Conservation (phyloP, 2,113 vertebrate species). For the Prionailurus bengalensis region DNA sequence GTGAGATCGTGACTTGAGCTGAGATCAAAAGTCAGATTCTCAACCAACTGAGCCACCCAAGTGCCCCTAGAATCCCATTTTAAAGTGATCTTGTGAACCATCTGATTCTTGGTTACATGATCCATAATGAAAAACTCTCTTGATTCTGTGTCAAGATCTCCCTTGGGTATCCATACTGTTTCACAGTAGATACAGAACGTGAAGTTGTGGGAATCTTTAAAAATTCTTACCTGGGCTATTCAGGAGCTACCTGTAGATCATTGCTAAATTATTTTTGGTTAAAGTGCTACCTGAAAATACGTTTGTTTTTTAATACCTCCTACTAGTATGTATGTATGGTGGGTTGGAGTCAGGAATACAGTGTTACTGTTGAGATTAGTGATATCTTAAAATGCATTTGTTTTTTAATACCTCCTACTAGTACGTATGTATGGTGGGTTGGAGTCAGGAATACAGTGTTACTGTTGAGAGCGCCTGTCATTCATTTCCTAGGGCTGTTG, state of each 20-base stretch:
- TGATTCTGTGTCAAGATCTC: not conserved
- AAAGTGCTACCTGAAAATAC: conserved; percentile 19
- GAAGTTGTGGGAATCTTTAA: not conserved
- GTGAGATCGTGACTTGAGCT: not conserved
- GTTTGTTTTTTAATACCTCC: not conserved
- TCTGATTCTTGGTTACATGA: not conserved
- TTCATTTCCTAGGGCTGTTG: not conserved
- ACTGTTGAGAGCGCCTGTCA: not conserved
- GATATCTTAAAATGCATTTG: not conserved
- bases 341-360: not conserved
- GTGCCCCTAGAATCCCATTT: not conserved
- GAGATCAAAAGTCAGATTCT: not conserved
- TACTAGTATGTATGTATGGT: not conserved
- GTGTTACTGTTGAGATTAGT: not conserved
- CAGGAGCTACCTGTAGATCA: not conserved
- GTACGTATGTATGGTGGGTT: not conserved
- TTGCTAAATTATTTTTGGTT: not conserved
- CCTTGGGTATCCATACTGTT: not conserved
- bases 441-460: not conserved
- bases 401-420: not conserved
- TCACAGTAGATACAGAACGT: not conserved
- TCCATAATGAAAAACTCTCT: not conserved
- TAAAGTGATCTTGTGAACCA: not conserved
- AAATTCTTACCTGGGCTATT: not conserved
- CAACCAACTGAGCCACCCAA: not conserved